A percentile compares a stretch with the other conserved stretches of the same genome.
These are phyloP conservation scores for Lerema accius DNA, from an alignment of 1,140 invertebrate species.

Conservation along the genomic window DNA sequence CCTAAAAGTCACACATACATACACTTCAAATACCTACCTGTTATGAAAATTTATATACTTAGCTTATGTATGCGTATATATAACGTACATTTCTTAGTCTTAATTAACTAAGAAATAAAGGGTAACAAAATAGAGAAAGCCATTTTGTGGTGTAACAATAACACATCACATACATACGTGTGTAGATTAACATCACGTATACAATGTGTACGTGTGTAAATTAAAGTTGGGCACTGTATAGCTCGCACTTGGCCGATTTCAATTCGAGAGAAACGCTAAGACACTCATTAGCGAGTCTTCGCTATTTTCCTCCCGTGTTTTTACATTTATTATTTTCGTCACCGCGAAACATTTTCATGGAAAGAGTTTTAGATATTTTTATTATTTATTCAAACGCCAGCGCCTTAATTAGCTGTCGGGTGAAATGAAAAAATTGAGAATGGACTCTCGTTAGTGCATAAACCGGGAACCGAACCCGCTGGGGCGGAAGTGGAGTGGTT, in stretches of 20 bases:
- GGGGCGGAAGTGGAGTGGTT: slow-evolving; percentile 15
- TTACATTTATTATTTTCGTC: slow-evolving; percentile 22
- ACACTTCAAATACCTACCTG: too few relatives aligned
- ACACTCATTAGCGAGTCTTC: slow-evolving; percentile 10
- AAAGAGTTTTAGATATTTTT: slow-evolving; percentile 24
- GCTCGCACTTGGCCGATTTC: background rate
- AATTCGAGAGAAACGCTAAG: slow-evolving; percentile 23
- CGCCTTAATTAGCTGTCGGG: slow-evolving; percentile 32
- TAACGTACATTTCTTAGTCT: too few relatives aligned
- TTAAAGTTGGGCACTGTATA: too few relatives aligned
- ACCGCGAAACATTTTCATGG: slow-evolving; percentile 30
- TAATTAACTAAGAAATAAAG: too few relatives aligned
- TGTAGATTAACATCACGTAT: too few relatives aligned
- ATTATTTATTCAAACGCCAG: slow-evolving; percentile 26
- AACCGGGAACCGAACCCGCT: slow-evolving; percentile 22
- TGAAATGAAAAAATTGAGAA: slow-evolving; percentile 30
- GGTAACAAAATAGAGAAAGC: too few relatives aligned
- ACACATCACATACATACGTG: too few relatives aligned
- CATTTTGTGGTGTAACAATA: too few relatives aligned
- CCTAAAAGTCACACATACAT: too few relatives aligned
- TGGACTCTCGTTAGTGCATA: slow-evolving; percentile 22
- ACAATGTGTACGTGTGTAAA: too few relatives aligned
- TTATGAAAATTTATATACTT: too few relatives aligned
- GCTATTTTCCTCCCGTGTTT: slow-evolving; percentile 8
- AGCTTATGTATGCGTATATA: too few relatives aligned